Conservation (phyloP, 1,140 invertebrate species). For the Sesamia nonagrioides region DNA sequence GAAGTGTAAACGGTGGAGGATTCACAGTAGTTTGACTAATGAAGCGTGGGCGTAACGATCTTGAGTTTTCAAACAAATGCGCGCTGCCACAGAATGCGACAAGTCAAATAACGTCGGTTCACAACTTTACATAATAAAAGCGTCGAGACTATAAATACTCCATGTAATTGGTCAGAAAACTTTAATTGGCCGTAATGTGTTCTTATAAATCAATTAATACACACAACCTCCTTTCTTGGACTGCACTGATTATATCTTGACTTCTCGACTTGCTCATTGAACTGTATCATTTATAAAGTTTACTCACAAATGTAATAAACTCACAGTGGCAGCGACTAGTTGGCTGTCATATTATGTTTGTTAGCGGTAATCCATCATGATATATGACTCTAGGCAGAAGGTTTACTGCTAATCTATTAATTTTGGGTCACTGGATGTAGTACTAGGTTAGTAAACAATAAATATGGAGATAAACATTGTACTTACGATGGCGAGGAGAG, state of each 20-base stretch:
- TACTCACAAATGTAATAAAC: slow-evolving; percentile 57
- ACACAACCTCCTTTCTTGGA: slow-evolving; percentile 58
- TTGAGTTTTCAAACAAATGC: slow-evolving; percentile 44
- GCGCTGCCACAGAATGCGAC: slow-evolving; percentile 46
- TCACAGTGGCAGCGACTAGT: slow-evolving; percentile 6
- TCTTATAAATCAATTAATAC: slow-evolving; percentile 69
- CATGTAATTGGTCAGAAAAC: slow-evolving; percentile 62
- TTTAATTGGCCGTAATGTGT: slow-evolving; percentile 68
- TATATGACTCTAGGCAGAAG: slow-evolving; percentile 16
- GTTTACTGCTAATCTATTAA: slow-evolving; percentile 32
- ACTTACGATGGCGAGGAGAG: slow-evolving; percentile 60
- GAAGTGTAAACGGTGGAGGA: slow-evolving; percentile 30
- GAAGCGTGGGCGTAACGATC: slow-evolving; percentile 46
- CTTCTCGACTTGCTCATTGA: slow-evolving; percentile 52
- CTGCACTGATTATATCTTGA: slow-evolving; percentile 61
- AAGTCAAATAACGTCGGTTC: slow-evolving; percentile 55
- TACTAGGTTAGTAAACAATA: slow-evolving; percentile 22
- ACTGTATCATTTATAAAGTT: slow-evolving; percentile 60
- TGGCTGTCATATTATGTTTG: slow-evolving; percentile 41
- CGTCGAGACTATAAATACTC: slow-evolving; percentile 56
- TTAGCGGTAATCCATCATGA: slow-evolving; percentile 32
- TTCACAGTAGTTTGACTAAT: slow-evolving; percentile 37
- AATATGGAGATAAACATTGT: slow-evolving; percentile 42
- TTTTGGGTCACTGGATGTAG: slow-evolving; percentile 25
- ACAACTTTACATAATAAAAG: slow-evolving; percentile 58